Evolutionary conservation across 2,888 invertebrate genomes (phyloP).

Genomic region (Drosophila mimica): DNA sequence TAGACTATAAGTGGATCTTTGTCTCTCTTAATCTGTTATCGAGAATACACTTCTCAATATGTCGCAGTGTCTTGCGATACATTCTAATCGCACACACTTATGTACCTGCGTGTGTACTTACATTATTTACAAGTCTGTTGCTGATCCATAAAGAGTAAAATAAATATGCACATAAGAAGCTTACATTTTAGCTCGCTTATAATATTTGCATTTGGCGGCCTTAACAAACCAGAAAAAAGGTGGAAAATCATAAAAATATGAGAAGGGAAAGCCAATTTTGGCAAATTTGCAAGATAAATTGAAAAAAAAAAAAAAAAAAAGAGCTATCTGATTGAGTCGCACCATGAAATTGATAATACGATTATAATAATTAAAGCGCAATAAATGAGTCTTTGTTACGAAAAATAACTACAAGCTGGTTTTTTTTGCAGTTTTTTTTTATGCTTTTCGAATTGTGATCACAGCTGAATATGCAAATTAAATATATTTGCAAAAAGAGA

Average conservation of each 20-base stretch:
- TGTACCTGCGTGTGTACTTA: neutral
- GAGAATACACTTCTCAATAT: neutral
- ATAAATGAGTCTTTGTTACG: constrained; percentile 3
- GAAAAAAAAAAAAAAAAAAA: neutral
- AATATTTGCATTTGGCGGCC: neutral
- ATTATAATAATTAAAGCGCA: constrained; percentile 6
- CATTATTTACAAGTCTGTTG: constrained; percentile 1
- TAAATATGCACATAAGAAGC: neutral
- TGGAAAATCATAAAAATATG: neutral
- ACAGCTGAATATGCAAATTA: constrained; percentile 2
- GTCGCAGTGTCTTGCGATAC: constrained; percentile 1
- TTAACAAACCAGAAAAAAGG: neutral
- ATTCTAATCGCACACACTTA: neutral
- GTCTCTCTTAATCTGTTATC: neutral
- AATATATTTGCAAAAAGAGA: constrained; percentile 6
- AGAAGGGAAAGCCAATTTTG: constrained; percentile 1
- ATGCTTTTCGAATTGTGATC: neutral
- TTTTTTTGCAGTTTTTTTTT: neutral
- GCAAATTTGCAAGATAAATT: constrained; percentile 1
- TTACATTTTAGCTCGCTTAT: neutral
- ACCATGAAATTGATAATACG: neutral
- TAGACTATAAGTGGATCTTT: neutral
- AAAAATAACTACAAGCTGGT: constrained; percentile 2
- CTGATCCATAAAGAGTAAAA: neutral
- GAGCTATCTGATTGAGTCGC: neutral